Conservation (phyloP, 2,113 vertebrate genomes). For the Petromus typicus region DNA sequence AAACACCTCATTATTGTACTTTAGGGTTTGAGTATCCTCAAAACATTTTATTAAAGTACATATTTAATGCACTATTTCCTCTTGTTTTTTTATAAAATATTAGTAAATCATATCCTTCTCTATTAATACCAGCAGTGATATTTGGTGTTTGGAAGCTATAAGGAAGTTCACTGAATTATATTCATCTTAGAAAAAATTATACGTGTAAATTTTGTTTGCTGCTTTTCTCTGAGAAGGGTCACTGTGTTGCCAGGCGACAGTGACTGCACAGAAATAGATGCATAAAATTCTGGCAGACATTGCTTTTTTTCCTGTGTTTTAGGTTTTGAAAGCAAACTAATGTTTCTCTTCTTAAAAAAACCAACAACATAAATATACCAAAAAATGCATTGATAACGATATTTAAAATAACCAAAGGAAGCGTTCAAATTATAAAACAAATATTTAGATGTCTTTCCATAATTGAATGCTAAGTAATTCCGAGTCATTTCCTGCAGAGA, state of each 20-base stretch:
- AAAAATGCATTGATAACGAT: not conserved
- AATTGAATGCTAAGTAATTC: not conserved
- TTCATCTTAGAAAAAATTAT: not conserved
- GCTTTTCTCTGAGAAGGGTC: not conserved
- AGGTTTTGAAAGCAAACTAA: slow-evolving; percentile 35
- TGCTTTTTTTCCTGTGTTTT: not conserved
- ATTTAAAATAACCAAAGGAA: not conserved
- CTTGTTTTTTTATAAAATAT: not conserved
- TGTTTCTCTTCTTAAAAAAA: not conserved
- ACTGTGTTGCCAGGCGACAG: slow-evolving; percentile 12
- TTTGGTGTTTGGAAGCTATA: not conserved
- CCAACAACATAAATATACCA: not conserved
- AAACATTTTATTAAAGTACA: not conserved
- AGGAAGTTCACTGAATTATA: not conserved
- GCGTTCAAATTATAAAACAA: not conserved
- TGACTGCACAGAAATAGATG: not conserved
- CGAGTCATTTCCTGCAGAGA: not conserved
- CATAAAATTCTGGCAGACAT: not conserved
- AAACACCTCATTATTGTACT: not conserved
- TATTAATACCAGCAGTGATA: not conserved
- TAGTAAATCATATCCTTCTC: not conserved
- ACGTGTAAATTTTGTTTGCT: not conserved
- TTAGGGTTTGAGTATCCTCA: not conserved
- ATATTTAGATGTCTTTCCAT: not conserved
- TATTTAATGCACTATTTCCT: slow-evolving; percentile 1